These are phyloP conservation scores for Rhagologus leucostigma DNA, from an alignment of 2,113 vertebrate species.

Conservation along the genomic window DNA sequence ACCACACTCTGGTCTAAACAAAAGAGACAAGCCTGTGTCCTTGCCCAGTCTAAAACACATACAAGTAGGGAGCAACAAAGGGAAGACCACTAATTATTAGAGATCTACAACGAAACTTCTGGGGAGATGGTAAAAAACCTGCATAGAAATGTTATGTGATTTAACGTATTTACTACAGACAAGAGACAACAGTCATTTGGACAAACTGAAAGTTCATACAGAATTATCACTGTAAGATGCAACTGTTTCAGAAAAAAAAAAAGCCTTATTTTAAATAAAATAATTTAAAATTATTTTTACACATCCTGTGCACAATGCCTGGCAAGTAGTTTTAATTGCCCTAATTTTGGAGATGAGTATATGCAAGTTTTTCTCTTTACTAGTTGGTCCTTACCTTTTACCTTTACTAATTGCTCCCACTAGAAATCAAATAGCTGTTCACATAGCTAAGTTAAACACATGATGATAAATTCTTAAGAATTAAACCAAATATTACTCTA, in stretches of 20 bases:
- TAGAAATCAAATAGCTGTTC: background rate
- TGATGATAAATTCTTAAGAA: background rate
- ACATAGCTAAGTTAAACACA: background rate
- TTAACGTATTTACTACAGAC: background rate
- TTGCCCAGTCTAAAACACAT: background rate
- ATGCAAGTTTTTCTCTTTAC: background rate
- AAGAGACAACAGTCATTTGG: background rate
- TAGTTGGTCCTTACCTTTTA: background rate
- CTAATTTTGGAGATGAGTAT: background rate
- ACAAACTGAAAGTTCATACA: background rate
- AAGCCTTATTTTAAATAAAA: background rate
- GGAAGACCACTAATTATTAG: background rate
- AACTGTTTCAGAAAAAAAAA: background rate
- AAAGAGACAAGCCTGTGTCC: background rate
- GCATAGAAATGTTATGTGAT: background rate
- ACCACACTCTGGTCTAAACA: background rate
- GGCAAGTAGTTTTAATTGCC: background rate
- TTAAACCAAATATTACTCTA: background rate
- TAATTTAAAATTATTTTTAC: background rate
- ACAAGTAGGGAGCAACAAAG: background rate
- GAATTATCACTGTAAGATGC: background rate
- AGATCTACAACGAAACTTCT: background rate
- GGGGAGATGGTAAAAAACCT: background rate
- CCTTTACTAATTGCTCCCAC: background rate
- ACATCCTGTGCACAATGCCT: background rate